phyloP scores from a whole-genome alignment of 2,113 vertebrate genomes.

The Paracanthobrama guichenoti region DNA sequence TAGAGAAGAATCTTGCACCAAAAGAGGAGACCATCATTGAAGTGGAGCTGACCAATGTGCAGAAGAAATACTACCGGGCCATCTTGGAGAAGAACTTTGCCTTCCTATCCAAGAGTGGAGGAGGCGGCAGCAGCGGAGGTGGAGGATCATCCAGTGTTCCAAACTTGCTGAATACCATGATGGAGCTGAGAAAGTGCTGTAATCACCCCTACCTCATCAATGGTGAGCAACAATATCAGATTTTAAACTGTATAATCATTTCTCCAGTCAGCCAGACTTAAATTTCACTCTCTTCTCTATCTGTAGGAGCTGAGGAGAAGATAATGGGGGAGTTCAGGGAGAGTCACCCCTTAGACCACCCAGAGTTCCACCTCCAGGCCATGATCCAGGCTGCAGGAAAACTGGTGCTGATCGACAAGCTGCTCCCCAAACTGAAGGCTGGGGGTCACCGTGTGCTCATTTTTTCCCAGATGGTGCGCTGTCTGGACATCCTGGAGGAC shows the following conservation, averaged over 20 bases:
- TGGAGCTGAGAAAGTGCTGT: constrained; percentile 98
- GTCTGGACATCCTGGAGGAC: constrained; percentile 99
- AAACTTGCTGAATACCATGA: constrained; percentile 99
- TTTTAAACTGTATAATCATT: neutral
- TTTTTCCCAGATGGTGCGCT: constrained; percentile 99
- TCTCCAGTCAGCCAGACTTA: neutral
- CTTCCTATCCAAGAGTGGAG: constrained; percentile 91
- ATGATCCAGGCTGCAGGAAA: constrained; percentile 99
- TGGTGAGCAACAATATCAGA: constrained; percentile 72
- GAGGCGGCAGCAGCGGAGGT: constrained; percentile 47
- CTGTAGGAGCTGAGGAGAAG: constrained; percentile 98
- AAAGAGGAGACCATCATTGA: constrained; percentile 99
- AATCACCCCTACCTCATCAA: constrained; percentile 99
- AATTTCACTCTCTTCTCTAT: neutral
- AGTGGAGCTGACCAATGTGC: constrained; percentile 98
- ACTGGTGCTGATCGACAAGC: constrained; percentile 99
- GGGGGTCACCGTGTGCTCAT: constrained; percentile 98
- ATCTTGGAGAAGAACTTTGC: constrained; percentile 99
- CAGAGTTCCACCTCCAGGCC: constrained; percentile 97
- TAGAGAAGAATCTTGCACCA: constrained; percentile 97
- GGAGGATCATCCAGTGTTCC: constrained; percentile 88
- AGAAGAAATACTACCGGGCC: constrained; percentile 98
- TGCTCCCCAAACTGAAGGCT: constrained; percentile 98
- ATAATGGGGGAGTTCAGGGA: constrained; percentile 99
- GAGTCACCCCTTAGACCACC: constrained; percentile 86